Evolutionary conservation across 2,113 vertebrate genomes (phyloP), one percentile per base, ranked within the genome.

Genomic region (Tautogolabrus adspersus): DNA sequence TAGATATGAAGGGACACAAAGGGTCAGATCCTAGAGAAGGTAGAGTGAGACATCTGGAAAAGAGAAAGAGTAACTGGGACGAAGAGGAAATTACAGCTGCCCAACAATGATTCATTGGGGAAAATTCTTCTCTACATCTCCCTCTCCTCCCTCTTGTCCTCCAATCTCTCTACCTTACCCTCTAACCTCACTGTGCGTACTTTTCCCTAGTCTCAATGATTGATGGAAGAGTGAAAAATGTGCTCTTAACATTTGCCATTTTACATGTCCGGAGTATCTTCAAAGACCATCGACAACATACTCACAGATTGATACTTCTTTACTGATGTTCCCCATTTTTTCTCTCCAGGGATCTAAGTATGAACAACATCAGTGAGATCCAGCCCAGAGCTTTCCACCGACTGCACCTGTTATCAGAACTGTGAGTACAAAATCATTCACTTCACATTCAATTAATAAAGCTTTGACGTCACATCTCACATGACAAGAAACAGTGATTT

Each of bases 301-400:
- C 34, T 12, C 40, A 49, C 6, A 78, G 82, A 88, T 47, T 73
- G 64, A 86, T 79, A 72, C 65, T 71, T 86, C 80, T 46, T 65
- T 70, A 58, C 46, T 70, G 59, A 89, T 72, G 23, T 34, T 61
- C 42, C 30, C 26, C 37, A 11, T 72, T 69, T 60, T 47, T 10
- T 84, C 30, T 84, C 78, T 65, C 70, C 70, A 99, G 97, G 65
- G 97, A 99, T 77, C 94, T 99, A 88, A 99, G 97, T 84, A 97
- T 98, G 97, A 99, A 99, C 93, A 99, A 97, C 94, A 97, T 99
- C 85, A 98, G 96, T 0, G 88, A 88, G 82, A 94, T 98, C 73
- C 94, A 94, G 86, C 96, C 96, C 7, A 90, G 93, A 12, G 70
- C 90, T 7, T 97, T 99, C 90, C 91, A 37, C 3, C 94, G 93